Evolutionary conservation across 2,113 vertebrate genomes (phyloP).

Genomic region (Chaetura pelagica): DNA sequence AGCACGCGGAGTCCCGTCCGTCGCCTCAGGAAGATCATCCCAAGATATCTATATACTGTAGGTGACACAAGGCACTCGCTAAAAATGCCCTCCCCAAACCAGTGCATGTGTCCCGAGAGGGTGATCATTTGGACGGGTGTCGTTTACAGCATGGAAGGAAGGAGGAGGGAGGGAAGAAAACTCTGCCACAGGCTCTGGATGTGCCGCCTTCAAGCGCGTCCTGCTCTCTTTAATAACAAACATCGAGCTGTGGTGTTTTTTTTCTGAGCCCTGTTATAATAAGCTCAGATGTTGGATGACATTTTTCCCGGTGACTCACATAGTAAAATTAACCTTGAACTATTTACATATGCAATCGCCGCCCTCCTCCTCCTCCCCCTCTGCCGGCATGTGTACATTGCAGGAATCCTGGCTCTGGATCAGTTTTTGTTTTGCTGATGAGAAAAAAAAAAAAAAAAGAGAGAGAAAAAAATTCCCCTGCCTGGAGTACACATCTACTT

Average conservation of each 20-base stretch:
- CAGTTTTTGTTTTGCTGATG: constrained; percentile 73
- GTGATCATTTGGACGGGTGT: background rate
- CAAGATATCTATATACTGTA: background rate
- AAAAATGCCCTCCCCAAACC: constrained; percentile 64
- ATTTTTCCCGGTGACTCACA: constrained; percentile 43
- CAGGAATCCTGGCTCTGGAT: constrained; percentile 40
- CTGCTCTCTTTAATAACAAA: constrained; percentile 38
- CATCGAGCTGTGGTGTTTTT: background rate
- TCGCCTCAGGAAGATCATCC: background rate
- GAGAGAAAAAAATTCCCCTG: constrained; percentile 54
- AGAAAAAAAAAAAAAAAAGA: constrained; percentile 27
- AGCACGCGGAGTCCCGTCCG: constrained; percentile 20
- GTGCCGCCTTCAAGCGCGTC: background rate
- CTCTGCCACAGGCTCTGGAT: background rate
- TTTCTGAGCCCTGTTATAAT: constrained; percentile 15
- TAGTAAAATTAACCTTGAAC: constrained; percentile 68
- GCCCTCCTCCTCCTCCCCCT: constrained; percentile 4
- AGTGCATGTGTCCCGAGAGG: constrained; percentile 30
- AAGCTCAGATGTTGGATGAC: constrained; percentile 54
- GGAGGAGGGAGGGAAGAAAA: background rate
- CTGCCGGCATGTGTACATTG: constrained; percentile 1
- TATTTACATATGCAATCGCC: constrained; percentile 55
- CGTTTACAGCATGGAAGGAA: rapidly evolving
- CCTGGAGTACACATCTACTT: constrained; percentile 81
- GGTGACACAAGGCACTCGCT: background rate